Evolutionary conservation across 35 echinoderm and acorn worm genomes (phyloP), one percentile per base, ranked within the genome.

Genomic region (Stichopus chloronotus): DNA sequence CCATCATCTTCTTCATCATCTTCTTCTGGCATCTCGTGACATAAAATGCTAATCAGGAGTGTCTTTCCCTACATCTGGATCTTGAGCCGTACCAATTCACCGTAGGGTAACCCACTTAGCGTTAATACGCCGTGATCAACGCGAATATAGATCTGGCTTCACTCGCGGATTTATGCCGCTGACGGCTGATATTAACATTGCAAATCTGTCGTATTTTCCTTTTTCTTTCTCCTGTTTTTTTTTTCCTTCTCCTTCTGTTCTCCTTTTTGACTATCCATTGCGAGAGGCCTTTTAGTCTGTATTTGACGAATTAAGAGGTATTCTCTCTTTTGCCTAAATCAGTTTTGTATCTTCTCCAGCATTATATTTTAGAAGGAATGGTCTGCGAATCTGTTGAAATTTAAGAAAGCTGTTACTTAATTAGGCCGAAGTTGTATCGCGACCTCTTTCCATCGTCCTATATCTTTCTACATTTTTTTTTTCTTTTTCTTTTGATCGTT

Each of bases 291-390:
- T 56, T n/a, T 23, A 53, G 21, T 21, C 82, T 19, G 17, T 85
- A 85, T 85, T 85, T 85, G 82, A n/a, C n/a, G 24, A 85, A 85
- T 85, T 85, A 85, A 85, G 82, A 85, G 55, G 82, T 85, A 58
- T 85, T 56, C 82, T 43, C 30, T 43, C 3, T 85, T 57, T 85
- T 85, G 58, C 82, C 82, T 85, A 85, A 85, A 85, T 85, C 82
- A 85, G 17, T 58, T 43, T 19, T 57, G 82, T 85, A 85, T 85
- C 17, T 55, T 30, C 30, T 19, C 53, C 11, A 7, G 7, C 52
- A 53, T 83, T 57, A 83, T 83, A 43, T 43, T 43, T 83, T 13
- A 83, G 80, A 83, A 56, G 30, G 80, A 57, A 83, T 83, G 80
- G 30, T 83, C 17, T 53, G 56, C 17, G 80, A 83, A 56, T 83